Evolutionary conservation across 1,140 invertebrate genomes (phyloP).

Genomic region (Rhizoglyphus robini): DNA sequence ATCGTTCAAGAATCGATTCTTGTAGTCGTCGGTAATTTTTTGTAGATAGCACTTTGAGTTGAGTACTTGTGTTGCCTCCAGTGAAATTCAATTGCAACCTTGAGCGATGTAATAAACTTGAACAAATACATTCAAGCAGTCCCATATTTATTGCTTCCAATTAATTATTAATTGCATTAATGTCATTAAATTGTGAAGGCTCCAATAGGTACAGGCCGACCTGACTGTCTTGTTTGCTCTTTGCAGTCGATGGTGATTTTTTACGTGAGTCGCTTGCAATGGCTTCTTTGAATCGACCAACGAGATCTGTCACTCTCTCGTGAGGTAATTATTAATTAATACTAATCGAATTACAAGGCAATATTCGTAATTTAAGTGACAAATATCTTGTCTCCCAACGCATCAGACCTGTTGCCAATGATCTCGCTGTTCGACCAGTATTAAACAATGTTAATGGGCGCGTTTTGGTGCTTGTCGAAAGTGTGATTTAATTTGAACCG

Average conservation of each 20-base stretch:
- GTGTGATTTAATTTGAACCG: neutral
- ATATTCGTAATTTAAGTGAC: too few species aligned
- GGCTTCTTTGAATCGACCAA: neutral
- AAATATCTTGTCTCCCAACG: slow-evolving; percentile 1
- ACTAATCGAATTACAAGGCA: too few species aligned
- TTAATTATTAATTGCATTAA: slow-evolving; percentile 9
- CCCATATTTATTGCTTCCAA: slow-evolving; percentile 6
- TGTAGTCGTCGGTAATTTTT: slow-evolving; percentile 6
- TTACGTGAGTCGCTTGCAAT: neutral
- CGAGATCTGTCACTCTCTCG: too few species aligned
- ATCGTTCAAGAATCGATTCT: neutral
- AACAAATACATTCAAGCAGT: slow-evolving; percentile 1
- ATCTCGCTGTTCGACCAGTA: neutral
- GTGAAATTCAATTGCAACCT: neutral
- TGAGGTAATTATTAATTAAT: too few species aligned
- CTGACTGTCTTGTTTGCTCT: too few species aligned
- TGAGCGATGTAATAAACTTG: slow-evolving; percentile 5
- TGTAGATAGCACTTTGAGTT: neutral
- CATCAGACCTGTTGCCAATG: slow-evolving; percentile 12
- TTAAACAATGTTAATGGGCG: neutral
- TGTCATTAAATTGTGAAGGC: too few species aligned
- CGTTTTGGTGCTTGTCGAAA: neutral
- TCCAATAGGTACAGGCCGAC: too few species aligned
- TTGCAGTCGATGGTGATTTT: neutral
- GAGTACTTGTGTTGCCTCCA: too few species aligned